These are phyloP conservation scores for Naso thynnoides DNA, from an alignment of 2,797 vertebrate genomes.

Conservation along the genomic window DNA sequence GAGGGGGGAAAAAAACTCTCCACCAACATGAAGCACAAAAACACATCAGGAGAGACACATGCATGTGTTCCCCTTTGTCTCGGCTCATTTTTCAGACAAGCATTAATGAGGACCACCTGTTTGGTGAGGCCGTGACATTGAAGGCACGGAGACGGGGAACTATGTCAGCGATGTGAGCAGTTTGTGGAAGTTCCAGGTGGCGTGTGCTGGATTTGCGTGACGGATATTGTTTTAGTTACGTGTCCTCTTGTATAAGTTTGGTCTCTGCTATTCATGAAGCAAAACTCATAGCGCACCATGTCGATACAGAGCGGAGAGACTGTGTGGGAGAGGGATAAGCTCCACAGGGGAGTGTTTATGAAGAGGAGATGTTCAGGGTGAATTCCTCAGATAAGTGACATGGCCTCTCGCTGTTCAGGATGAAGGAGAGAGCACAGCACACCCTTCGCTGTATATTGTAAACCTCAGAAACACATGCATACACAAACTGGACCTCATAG, in stretches of 20 bases:
- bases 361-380: slow-evolving; percentile 73
- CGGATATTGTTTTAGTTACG: slow-evolving; percentile 51
- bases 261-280: slow-evolving; percentile 46
- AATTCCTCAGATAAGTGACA: slow-evolving; percentile 83
- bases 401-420: slow-evolving; percentile 63
- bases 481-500: slow-evolving; percentile 3
- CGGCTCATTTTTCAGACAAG: slow-evolving; percentile 39
- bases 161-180: slow-evolving; percentile 53
- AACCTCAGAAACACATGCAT: slow-evolving; percentile 45
- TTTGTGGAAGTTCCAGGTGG: slow-evolving; percentile 46
- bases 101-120: slow-evolving; percentile 72
- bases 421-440: slow-evolving; percentile 45
- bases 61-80: slow-evolving; percentile 50
- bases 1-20: neutral
- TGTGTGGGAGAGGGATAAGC: slow-evolving; percentile 44
- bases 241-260: slow-evolving; percentile 33
- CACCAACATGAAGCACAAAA: slow-evolving; percentile 3
- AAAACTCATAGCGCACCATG: slow-evolving; percentile 25
- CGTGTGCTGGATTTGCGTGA: slow-evolving; percentile 37
- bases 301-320: slow-evolving; percentile 19
- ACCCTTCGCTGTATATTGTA: slow-evolving; percentile 51
- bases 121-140: slow-evolving; percentile 40
- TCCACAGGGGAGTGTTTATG: slow-evolving; percentile 81
- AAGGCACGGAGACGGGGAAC: slow-evolving; percentile 53
- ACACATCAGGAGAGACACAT: slow-evolving; percentile 4